Evolutionary conservation across 1,140 invertebrate genomes (phyloP), one percentile per base, ranked within the genome.

Genomic region (Nomia melanderi): DNA sequence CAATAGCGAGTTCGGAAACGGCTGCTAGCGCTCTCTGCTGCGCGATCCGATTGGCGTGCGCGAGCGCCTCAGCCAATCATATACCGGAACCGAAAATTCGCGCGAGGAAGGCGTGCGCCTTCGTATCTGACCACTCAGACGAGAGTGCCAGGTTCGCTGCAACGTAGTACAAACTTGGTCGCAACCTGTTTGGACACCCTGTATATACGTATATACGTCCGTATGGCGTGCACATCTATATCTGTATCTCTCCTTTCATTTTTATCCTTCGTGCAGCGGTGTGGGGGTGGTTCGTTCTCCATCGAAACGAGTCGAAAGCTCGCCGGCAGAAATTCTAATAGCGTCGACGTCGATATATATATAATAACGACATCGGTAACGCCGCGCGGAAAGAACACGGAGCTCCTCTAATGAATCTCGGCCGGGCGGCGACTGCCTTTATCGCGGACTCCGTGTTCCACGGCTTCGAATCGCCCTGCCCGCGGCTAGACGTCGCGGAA

Each of bases 241-340:
- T 17, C 11, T 17, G 53, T 20, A 39, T 11, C 39, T 39, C 12
- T 56, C 41, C 31, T 60, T 66, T 76, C 63, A 23, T 39, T 50
- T 69, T 60, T 17, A n/a, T 69, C 65, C 64, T 33, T 23, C 29
- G 23, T 31, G 20, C 63, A 33, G 7, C 17, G n/a, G n/a, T n/a
- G n/a, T n/a, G 25, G 54, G 0, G 41, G 41, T 44, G 1, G 17
- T 60, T 69, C 65, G 76, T 60, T 66, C 41, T 33, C 60, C 41
- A 60, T 73, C 54, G 59, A 66, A 53, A 62, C 31, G 36, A 60
- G 56, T n/a, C 53, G 59, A 60, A 54, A 23, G 53, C 50, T 69
- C 47, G 72, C 39, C 41, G 36, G 56, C 36, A 64, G 25, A 29
- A 64, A 41, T 82, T 74, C 62, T 83, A 83, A 82, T 66, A 73